These are phyloP conservation scores for Bombus fervidus DNA, from an alignment of 1,140 invertebrate species.

Conservation along the genomic window DNA sequence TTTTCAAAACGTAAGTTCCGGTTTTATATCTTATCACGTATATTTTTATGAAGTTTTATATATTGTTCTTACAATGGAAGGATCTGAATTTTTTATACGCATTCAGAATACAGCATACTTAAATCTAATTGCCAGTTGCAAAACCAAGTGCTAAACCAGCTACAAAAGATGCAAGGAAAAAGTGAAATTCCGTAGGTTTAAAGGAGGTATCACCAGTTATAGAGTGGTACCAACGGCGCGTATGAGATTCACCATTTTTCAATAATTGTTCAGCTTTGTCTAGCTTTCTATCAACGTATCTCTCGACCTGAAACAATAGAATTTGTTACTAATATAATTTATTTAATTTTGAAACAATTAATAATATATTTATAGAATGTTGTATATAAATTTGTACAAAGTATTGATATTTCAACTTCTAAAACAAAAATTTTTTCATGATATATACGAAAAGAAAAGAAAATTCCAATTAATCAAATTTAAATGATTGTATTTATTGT, in stretches of 20 bases:
- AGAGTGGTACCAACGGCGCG: slow-evolving; percentile 88
- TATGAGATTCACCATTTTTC: slow-evolving; percentile 86
- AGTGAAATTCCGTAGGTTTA: slow-evolving; percentile 87
- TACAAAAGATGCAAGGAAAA: slow-evolving; percentile 89
- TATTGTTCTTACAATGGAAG: slow-evolving; percentile 4
- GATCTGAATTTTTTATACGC: slow-evolving; percentile 47
- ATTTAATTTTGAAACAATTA: neutral
- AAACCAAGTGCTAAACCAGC: slow-evolving; percentile 88
- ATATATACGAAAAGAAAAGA: slow-evolving; percentile 15
- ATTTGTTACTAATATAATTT: slow-evolving; percentile 27
- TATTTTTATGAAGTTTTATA: neutral
- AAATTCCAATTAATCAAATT: slow-evolving; percentile 19
- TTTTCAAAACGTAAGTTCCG: slow-evolving; percentile 66
- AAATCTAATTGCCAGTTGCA: slow-evolving; percentile 77
- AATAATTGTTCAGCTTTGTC: slow-evolving; percentile 89
- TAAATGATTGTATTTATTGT: slow-evolving; percentile 21
- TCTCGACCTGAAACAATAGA: slow-evolving; percentile 85
- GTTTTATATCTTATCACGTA: slow-evolving; percentile 53
- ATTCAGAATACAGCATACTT: slow-evolving; percentile 75
- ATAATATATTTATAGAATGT: neutral
- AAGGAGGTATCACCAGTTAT: slow-evolving; percentile 85
- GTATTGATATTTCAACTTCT: neutral
- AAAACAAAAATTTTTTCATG: neutral
- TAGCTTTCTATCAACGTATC: slow-evolving; percentile 89
- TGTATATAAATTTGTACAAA: slow-evolving; percentile 8